Evolutionary conservation across 2,113 vertebrate genomes (phyloP).

Genomic region (Nothobranchius furzeri): DNA sequence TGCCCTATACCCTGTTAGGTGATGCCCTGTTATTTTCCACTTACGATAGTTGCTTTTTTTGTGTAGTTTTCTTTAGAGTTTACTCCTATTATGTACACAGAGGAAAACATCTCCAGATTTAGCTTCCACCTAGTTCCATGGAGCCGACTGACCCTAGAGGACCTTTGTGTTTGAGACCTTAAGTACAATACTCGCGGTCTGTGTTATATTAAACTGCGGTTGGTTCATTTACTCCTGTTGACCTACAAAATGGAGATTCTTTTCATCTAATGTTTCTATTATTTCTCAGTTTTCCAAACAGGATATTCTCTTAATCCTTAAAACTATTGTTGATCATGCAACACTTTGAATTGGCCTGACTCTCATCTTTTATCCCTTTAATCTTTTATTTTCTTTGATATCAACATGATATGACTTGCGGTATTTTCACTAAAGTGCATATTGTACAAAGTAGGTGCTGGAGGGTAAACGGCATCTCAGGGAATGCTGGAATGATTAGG

Average conservation of each 20-base stretch:
- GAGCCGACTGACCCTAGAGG: constrained; percentile 13
- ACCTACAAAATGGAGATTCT: constrained; percentile 9
- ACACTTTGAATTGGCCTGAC: constrained; percentile 32
- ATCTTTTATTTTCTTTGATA: constrained; percentile 24
- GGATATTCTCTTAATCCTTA: constrained; percentile 46
- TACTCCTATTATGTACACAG: constrained; percentile 36
- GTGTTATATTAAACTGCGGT: constrained; percentile 20
- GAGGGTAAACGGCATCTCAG: not conserved
- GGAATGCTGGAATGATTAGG: not conserved
- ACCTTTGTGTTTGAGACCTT: not conserved
- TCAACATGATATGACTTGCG: constrained; percentile 43
- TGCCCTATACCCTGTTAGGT: constrained; percentile 27
- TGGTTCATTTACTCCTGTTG: constrained; percentile 40
- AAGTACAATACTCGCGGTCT: not conserved
- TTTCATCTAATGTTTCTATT: constrained; percentile 33
- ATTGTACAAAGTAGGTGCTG: not conserved
- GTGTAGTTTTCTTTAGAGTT: constrained; percentile 35
- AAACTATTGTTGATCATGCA: constrained; percentile 28
- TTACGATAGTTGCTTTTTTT: constrained; percentile 34
- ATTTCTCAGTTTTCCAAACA: constrained; percentile 36
- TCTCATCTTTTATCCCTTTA: constrained; percentile 31
- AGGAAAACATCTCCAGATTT: constrained; percentile 35
- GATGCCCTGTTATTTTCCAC: constrained; percentile 58
- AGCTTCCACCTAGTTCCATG: constrained; percentile 26
- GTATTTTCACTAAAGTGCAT: constrained; percentile 2